phyloP scores from a whole-genome alignment of 1,140 invertebrate species.

The Mya arenaria region DNA sequence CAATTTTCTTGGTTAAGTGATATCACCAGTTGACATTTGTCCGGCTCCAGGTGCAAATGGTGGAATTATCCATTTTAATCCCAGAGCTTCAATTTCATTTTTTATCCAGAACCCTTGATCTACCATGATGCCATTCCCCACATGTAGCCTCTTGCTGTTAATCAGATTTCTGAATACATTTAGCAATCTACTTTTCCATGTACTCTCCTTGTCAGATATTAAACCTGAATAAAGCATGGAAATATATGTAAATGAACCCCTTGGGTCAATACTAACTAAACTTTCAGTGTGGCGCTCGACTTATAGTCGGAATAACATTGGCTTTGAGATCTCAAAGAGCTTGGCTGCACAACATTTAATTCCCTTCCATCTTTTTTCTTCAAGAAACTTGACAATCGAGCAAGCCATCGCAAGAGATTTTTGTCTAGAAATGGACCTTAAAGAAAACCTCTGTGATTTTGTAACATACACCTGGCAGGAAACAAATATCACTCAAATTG shows the following conservation, averaged over 20 bases:
- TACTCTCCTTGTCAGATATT: conserved; percentile 61
- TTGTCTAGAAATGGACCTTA: conserved; percentile 21
- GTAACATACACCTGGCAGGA: conserved; percentile 2
- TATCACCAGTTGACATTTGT: conserved; percentile 42
- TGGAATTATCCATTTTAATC: conserved; percentile 27
- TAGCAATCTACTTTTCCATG: conserved; percentile 35
- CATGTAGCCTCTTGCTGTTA: neutral
- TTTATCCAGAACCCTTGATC: conserved; percentile 37
- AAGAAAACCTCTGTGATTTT: conserved; percentile 33
- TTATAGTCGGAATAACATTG: conserved; percentile 63
- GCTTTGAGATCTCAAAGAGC: conserved; percentile 20
- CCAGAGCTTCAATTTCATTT: conserved; percentile 15
- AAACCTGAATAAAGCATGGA: conserved; percentile 59
- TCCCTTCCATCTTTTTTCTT: conserved; percentile 59
- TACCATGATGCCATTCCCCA: conserved; percentile 49
- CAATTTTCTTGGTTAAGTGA: conserved; percentile 23
- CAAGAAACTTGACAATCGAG: conserved; percentile 29
- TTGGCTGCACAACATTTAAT: conserved; percentile 46
- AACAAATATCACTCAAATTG: neutral
- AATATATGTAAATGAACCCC: conserved; percentile 49
- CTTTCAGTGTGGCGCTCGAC: conserved; percentile 58
- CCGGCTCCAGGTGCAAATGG: conserved; percentile 30
- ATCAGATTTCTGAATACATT: neutral
- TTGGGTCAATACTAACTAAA: conserved; percentile 51
- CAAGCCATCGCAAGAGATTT: conserved; percentile 34